phyloP scores from a whole-genome alignment of 64 coral and sea anemone genomes.

The Acropora yongei region DNA sequence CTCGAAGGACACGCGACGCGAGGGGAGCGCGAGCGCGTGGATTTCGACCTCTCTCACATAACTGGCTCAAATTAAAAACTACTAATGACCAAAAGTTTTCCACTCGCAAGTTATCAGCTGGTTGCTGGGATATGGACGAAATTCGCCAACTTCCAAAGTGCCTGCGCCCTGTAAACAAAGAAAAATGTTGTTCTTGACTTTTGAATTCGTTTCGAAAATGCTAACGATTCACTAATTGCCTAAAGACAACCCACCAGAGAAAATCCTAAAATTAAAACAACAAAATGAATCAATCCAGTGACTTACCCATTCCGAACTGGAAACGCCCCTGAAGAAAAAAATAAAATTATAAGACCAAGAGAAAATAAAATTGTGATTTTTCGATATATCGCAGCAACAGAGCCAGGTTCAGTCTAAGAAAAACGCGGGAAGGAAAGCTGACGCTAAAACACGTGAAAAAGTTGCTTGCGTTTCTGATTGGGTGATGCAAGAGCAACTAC shows the following conservation, averaged over 20 bases:
- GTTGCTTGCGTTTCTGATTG: not conserved
- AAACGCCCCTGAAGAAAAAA: slow-evolving; percentile 30
- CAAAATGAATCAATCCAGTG: not conserved
- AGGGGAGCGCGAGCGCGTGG: no score
- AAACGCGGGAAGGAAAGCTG: no score
- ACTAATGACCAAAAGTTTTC: no score
- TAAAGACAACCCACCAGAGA: no score
- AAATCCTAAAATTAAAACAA: not conserved
- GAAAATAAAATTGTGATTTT: not conserved
- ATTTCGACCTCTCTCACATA: no score
- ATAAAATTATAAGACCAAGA: not conserved
- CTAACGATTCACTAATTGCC: not conserved
- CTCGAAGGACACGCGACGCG: no score
- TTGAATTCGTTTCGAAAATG: not conserved
- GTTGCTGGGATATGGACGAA: slow-evolving; percentile 57
- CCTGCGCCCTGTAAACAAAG: slow-evolving; percentile 29
- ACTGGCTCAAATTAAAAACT: no score
- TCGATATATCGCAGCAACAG: not conserved
- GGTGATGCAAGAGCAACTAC: not conserved
- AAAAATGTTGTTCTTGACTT: not conserved
- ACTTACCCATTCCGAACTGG: slow-evolving; percentile 59
- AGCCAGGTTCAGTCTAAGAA: no score
- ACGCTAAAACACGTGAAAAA: not conserved
- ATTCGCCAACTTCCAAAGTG: slow-evolving; percentile 48
- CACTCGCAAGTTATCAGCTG: slow-evolving; percentile 58